These are phyloP conservation scores for Cavia porcellus DNA, from an alignment of 2,113 vertebrate genomes.

Conservation along the genomic window DNA sequence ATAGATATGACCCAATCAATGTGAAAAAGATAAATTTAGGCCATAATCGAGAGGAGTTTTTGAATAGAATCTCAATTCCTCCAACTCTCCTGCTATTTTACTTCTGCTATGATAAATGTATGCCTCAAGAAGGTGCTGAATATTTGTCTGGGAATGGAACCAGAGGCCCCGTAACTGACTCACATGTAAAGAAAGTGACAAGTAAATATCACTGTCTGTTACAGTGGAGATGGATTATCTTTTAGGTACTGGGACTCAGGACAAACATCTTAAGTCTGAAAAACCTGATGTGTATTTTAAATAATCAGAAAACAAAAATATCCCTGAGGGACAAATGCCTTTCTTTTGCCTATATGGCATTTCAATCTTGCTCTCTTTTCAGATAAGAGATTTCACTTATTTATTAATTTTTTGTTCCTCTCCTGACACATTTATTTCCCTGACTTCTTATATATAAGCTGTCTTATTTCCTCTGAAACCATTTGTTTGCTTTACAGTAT, in stretches of 20 bases:
- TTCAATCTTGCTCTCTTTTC: conserved; percentile 35
- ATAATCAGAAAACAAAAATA: conserved; percentile 27
- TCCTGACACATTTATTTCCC: not conserved
- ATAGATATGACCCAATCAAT: not conserved
- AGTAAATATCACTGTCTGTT: not conserved
- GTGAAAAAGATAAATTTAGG: not conserved
- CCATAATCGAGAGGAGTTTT: not conserved
- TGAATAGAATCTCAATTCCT: not conserved
- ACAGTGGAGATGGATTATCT: not conserved
- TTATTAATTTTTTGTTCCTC: conserved; percentile 64
- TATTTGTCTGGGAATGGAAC: not conserved
- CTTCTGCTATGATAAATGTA: not conserved
- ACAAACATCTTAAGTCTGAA: conserved; percentile 23
- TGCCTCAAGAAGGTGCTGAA: not conserved
- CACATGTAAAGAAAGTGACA: not conserved
- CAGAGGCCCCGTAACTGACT: not conserved
- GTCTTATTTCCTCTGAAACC: conserved; percentile 49
- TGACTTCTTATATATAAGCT: conserved; percentile 7
- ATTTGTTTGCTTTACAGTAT: conserved; percentile 50
- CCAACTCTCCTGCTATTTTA: not conserved
- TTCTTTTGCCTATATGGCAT: not conserved
- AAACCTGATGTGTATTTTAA: conserved; percentile 30
- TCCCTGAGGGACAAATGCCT: not conserved
- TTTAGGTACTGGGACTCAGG: not conserved
- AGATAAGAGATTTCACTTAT: conserved; percentile 56